phyloP scores from a whole-genome alignment of 1,140 invertebrate genomes.

The Odontomachus brunneus region DNA sequence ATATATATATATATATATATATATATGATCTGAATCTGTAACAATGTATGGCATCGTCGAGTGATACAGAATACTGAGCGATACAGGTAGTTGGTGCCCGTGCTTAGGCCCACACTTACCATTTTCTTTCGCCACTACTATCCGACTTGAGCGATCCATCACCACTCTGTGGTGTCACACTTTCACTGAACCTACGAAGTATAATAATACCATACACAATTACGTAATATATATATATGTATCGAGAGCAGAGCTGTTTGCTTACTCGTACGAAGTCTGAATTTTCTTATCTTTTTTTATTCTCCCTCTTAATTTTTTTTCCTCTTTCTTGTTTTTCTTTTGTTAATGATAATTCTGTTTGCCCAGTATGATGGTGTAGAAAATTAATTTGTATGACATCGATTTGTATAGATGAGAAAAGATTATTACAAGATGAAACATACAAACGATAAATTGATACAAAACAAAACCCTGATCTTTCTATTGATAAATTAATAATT shows the following conservation, averaged over 20 bases:
- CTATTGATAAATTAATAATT: neutral
- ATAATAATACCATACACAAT: slow-evolving; percentile 83
- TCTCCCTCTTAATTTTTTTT: slow-evolving; percentile 26
- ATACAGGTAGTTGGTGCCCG: slow-evolving; percentile 77
- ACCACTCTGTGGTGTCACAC: slow-evolving; percentile 84
- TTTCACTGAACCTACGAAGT: slow-evolving; percentile 85
- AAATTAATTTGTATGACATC: slow-evolving; percentile 21
- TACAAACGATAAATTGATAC: too few relatives aligned
- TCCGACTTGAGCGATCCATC: slow-evolving; percentile 83
- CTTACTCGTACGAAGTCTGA: slow-evolving; percentile 35
- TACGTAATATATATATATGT: slow-evolving; percentile 65
- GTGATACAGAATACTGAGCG: slow-evolving; percentile 70
- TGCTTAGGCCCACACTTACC: slow-evolving; percentile 82
- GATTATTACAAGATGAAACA: too few relatives aligned
- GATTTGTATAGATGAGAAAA: neutral
- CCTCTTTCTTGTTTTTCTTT: neutral
- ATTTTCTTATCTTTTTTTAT: slow-evolving; percentile 25
- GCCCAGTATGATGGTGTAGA: neutral
- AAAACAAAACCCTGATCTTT: neutral
- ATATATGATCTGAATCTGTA: slow-evolving; percentile 58
- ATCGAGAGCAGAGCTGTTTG: slow-evolving; percentile 58
- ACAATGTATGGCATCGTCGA: slow-evolving; percentile 66
- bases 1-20: slow-evolving; percentile 52
- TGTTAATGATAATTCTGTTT: neutral
- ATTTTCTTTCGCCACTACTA: slow-evolving; percentile 84